Evolutionary conservation across 2,113 vertebrate genomes (phyloP), one percentile per base, ranked within the genome.

Genomic region (Calypte anna): DNA sequence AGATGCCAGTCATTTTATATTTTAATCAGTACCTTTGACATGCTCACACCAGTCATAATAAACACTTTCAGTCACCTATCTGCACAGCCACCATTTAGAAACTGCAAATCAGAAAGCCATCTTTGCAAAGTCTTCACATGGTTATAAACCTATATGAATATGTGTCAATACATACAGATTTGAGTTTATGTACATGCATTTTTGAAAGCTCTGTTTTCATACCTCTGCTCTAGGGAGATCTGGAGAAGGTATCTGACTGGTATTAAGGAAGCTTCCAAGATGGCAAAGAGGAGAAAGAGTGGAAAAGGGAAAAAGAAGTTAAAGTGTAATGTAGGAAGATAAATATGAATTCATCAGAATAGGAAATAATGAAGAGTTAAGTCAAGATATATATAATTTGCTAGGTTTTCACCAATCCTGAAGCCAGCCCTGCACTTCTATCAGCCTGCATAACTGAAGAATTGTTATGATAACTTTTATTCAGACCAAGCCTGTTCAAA

Each of bases 21-120:
- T 93, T 94, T 90, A 93, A 68, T 92, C 74, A 66, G 40, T n/a
- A 17, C 21, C 30, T 92, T 72, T 92, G 66, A 44, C 33, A 44
- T 0, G 2, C 28, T 73, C 36, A 10, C 46, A 74, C 5, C 36
- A 40, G 16, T 54, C 2, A 3, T 43, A 63, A 79, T 27, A 85
- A 83, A 36, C 11, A 77, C 12, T 18, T 36, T 82, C 13, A 12
- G 25, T 30, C 57, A 92, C 19, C 36, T 55, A n/a, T 30, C 31
- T 90, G 68, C 51, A 70, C 22, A 48, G 6, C 2, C 18, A 10
- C 7, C 17, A 79, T 84, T 73, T 48, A 83, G 67, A 74, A 82
- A 51, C 3, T 0, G 0, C 25, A 38, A 30, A 86, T 33, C 27
- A 68, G 43, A 82, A 64, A n/a, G 13, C 2, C 22, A 23, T 31